Conservation (phyloP, 2,888 invertebrate species). For the Chironomus riparius region DNA sequence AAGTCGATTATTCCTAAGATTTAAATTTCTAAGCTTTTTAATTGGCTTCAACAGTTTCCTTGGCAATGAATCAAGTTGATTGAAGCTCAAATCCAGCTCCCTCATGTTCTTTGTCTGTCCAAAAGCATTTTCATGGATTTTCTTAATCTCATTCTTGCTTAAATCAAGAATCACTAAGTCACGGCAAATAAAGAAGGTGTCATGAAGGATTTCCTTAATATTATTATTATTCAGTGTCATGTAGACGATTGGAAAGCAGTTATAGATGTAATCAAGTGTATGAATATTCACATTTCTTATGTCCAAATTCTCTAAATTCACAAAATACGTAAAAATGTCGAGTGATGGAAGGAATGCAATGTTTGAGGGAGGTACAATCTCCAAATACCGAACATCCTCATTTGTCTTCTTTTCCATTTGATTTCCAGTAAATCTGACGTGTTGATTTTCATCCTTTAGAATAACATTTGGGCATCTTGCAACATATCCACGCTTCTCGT, state of each 20-base stretch:
- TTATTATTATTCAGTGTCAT: neutral
- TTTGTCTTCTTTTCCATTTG: neutral
- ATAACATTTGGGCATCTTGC: neutral
- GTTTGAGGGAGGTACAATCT: neutral
- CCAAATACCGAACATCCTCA: neutral
- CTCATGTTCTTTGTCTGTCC: neutral
- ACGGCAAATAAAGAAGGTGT: neutral
- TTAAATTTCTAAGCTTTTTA: neutral
- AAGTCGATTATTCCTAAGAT: neutral
- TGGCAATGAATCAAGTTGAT: neutral
- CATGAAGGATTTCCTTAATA: neutral
- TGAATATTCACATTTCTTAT: neutral
- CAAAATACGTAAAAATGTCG: constrained; percentile 4
- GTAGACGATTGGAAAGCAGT: neutral
- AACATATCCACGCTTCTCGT: neutral
- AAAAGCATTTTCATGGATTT: constrained; percentile 7
- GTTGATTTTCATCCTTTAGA: neutral
- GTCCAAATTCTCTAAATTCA: neutral
- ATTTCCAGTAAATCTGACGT: neutral
- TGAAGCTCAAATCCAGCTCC: neutral
- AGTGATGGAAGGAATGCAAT: neutral
- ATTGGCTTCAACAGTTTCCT: neutral
- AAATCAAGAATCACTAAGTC: neutral
- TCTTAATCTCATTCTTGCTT: neutral
- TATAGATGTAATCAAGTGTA: neutral